These are phyloP conservation scores for Caenorhabditis uteleia DNA, from an alignment of 2,888 invertebrate species.

Conservation along the genomic window DNA sequence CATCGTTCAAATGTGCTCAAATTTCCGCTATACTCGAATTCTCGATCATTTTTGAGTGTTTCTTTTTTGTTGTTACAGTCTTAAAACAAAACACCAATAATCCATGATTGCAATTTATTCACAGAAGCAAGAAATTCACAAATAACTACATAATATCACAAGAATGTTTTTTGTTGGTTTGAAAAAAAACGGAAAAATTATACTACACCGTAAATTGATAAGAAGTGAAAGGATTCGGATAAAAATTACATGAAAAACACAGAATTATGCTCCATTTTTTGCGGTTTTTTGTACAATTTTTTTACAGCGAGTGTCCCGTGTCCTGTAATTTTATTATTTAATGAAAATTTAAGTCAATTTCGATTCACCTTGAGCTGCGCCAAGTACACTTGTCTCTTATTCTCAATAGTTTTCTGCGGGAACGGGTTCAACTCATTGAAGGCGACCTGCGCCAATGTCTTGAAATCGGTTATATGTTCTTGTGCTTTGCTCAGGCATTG, in stretches of 20 bases:
- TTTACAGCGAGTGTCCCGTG: conserved; percentile 27
- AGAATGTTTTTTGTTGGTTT: no score
- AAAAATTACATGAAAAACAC: not conserved
- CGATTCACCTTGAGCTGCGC: conserved; percentile 67
- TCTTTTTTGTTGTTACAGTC: no score
- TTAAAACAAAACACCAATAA: no score
- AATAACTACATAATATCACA: no score
- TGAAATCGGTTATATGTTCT: conserved; percentile 72
- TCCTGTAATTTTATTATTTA: conserved; percentile 14
- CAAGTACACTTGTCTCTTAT: conserved; percentile 71
- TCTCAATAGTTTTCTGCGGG: conserved; percentile 71
- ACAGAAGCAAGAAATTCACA: no score
- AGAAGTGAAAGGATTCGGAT: not conserved
- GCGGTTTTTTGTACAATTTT: conserved; percentile 4
- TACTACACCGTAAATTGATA: conserved; percentile 1
- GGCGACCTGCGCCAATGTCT: conserved; percentile 73
- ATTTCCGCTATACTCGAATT: no score
- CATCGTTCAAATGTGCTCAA: no score
- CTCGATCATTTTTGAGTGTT: no score
- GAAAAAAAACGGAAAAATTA: no score
- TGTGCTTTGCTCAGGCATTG: conserved; percentile 72
- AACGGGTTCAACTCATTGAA: conserved; percentile 74
- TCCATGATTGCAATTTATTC: no score
- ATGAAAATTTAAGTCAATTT: not conserved
- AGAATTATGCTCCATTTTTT: not conserved